Evolutionary conservation across 1,140 invertebrate species (phyloP).

Genomic region (Protaetia brevitarsis): DNA sequence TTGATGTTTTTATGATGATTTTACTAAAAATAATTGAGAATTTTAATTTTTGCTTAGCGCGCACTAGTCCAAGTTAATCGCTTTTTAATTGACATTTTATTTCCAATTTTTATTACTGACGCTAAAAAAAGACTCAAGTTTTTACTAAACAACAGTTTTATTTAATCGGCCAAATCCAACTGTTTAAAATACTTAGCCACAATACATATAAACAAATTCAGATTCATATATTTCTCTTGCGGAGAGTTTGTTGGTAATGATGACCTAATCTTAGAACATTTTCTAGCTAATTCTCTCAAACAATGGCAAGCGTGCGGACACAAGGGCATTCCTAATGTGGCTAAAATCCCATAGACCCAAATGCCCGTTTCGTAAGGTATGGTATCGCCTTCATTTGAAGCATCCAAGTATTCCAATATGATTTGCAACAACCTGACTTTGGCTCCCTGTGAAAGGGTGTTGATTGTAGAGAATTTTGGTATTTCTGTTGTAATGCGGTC

Average conservation of each 20-base stretch:
- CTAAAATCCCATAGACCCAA: constrained; percentile 47
- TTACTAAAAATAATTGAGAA: too few species aligned
- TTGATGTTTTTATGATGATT: too few species aligned
- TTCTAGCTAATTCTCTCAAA: constrained; percentile 45
- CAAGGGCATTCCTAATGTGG: constrained; percentile 46
- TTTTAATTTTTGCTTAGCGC: too few species aligned
- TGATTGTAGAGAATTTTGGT: constrained; percentile 21
- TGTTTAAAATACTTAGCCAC: constrained; percentile 47
- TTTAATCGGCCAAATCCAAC: constrained; percentile 44
- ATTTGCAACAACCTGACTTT: constrained; percentile 42
- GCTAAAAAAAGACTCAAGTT: background rate
- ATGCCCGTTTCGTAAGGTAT: constrained; percentile 35
- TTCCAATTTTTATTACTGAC: background rate
- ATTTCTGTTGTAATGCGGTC: constrained; percentile 27
- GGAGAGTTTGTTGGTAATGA: constrained; percentile 32
- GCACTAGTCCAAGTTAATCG: too few species aligned
- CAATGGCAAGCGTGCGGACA: constrained; percentile 42
- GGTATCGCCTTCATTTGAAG: constrained; percentile 30
- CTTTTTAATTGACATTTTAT: background rate
- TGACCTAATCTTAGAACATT: constrained; percentile 43
- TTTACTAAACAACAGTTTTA: too few species aligned
- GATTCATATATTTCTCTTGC: constrained; percentile 35
- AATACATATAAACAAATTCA: constrained; percentile 49
- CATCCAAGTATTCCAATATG: constrained; percentile 35
- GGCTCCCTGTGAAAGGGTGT: constrained; percentile 32